Conservation (phyloP, 2,113 vertebrate genomes). For the Spermophilus dauricus region DNA sequence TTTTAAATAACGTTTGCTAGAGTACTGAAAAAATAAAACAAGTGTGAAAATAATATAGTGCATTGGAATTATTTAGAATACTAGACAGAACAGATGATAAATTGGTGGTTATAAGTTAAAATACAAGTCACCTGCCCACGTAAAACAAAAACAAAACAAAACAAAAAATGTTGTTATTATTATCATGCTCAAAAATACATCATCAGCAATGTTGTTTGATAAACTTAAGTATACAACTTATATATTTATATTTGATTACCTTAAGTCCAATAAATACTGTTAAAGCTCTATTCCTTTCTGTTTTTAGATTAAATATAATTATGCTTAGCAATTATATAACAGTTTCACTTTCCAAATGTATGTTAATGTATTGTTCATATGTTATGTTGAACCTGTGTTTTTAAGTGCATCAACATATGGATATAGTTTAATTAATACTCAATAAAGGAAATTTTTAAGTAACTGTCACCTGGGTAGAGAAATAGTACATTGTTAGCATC, state of each 20-base stretch:
- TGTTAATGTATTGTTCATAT: slow-evolving; percentile 17
- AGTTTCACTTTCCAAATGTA: neutral
- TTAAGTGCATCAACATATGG: neutral
- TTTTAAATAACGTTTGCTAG: slow-evolving; percentile 43
- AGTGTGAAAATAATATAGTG: neutral
- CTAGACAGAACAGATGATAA: neutral
- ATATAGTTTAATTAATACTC: neutral
- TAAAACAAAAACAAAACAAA: neutral
- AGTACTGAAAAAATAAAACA: slow-evolving; percentile 46
- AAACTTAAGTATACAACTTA: neutral
- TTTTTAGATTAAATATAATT: neutral
- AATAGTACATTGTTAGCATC: neutral
- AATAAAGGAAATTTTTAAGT: neutral
- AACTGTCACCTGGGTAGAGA: neutral
- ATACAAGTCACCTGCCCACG: neutral
- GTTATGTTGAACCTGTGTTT: neutral
- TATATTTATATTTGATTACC: neutral
- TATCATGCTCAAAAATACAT: neutral
- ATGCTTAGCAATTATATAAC: neutral
- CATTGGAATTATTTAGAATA: slow-evolving; percentile 30
- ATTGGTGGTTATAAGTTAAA: neutral
- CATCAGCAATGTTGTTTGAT: neutral
- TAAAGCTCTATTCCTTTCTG: neutral
- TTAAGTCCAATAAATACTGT: neutral
- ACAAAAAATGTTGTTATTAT: neutral